Percentiles rank a stretch among this genome's conserved stretches.
Conservation (phyloP, 35 echinoderm and acorn worm genomes). For the Nesometra sesokonis region DNA sequence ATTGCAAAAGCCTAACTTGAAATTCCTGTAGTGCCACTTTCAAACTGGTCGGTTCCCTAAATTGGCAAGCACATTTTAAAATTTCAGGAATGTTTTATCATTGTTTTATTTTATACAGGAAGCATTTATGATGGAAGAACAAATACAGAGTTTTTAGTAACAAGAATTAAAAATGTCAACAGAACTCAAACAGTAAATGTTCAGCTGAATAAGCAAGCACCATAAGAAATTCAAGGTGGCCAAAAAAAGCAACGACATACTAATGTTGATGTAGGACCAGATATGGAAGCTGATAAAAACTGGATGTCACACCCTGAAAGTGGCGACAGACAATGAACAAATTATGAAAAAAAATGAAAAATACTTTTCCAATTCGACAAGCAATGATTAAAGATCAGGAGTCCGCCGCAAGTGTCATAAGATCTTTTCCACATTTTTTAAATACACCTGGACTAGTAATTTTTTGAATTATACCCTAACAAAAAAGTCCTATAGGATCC, state of each 20-base stretch:
- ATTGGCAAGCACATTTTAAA: too few relatives aligned
- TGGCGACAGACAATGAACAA: conserved; percentile 7
- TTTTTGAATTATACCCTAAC: too few relatives aligned
- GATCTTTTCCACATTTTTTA: conserved; percentile 27
- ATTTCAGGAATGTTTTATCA: too few relatives aligned
- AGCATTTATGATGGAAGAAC: conserved; percentile 38
- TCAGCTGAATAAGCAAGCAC: background rate
- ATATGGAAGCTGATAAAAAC: conserved; percentile 20
- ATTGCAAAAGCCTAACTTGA: too few relatives aligned
- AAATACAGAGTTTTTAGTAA: conserved; percentile 36
- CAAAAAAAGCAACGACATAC: background rate
- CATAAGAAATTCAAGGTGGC: conserved; percentile 17
- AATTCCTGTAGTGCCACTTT: too few relatives aligned
- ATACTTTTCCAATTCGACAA: conserved; percentile 19
- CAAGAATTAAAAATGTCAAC: conserved; percentile 48
- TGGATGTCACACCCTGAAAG: conserved; percentile 28
- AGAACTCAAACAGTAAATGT: conserved; percentile 2
- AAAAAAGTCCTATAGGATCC: too few relatives aligned
- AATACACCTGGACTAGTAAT: conserved; percentile 24
- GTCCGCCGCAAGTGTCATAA: conserved; percentile 15
- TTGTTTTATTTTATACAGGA: conserved; percentile 12
- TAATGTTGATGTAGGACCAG: background rate
- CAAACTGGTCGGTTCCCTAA: too few relatives aligned
- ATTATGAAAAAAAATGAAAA: conserved; percentile 34
- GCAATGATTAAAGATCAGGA: conserved; percentile 15